phyloP scores from a whole-genome alignment of 1,140 invertebrate species.

The Eupeodes corollae region DNA sequence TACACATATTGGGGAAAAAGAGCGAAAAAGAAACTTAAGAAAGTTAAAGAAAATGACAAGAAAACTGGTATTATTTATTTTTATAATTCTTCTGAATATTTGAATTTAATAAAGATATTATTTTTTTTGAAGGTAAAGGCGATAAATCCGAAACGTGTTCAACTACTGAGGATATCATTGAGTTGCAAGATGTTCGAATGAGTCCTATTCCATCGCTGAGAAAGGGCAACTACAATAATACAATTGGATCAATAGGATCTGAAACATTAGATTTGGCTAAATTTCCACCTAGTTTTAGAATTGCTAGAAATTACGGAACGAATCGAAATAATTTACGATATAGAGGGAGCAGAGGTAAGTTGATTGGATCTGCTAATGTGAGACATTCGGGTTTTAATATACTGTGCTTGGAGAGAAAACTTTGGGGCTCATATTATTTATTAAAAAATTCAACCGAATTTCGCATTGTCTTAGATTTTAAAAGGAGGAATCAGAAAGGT shows the following conservation, averaged over 20 bases:
- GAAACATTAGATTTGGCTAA: slow-evolving; percentile 47
- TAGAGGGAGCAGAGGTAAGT: slow-evolving; percentile 44
- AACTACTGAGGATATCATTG: slow-evolving; percentile 58
- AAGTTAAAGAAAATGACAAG: slow-evolving; percentile 48
- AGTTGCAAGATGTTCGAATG: slow-evolving; percentile 67
- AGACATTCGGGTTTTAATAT: not conserved
- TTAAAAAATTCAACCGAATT: no score
- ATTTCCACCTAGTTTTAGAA: slow-evolving; percentile 71
- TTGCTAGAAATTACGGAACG: slow-evolving; percentile 47
- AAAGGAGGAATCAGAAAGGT: no score
- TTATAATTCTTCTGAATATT: not conserved
- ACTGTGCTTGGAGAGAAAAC: not conserved
- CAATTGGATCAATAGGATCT: slow-evolving; percentile 29
- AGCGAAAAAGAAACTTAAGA: slow-evolving; percentile 78
- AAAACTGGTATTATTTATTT: slow-evolving; percentile 29
- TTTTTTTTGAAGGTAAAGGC: slow-evolving; percentile 18
- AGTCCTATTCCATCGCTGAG: slow-evolving; percentile 74
- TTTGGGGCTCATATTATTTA: no score
- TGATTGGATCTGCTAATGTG: no score
- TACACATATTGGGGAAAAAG: slow-evolving; percentile 96
- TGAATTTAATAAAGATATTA: not conserved
- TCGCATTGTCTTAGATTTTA: no score
- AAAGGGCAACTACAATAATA: slow-evolving; percentile 45
- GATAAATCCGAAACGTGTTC: slow-evolving; percentile 34
- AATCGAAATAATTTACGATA: slow-evolving; percentile 46